These are phyloP conservation scores for Seriola aureovittata DNA, from an alignment of 2,113 vertebrate genomes.

Conservation along the genomic window DNA sequence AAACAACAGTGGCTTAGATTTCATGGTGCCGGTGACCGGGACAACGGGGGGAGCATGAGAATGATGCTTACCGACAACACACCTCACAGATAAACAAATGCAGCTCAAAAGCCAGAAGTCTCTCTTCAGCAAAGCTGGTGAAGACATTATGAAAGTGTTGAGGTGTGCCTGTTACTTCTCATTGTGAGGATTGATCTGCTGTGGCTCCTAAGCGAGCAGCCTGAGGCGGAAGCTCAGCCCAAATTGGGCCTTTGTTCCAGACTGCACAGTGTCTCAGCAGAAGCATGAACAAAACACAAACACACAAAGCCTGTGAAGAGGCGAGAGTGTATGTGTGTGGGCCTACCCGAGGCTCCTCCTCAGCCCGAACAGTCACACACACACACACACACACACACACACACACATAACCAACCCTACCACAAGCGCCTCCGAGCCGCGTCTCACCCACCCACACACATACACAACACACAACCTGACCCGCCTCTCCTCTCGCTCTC, in stretches of 20 bases:
- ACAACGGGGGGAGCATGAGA: conserved; percentile 11
- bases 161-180: conserved; percentile 46
- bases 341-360: conserved; percentile 68
- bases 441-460: conserved; percentile 73
- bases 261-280: conserved; percentile 58
- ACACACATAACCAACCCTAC: conserved; percentile 67
- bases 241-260: conserved; percentile 71
- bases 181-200: conserved; percentile 31
- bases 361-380: conserved; percentile 47
- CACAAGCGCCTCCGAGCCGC: conserved; percentile 75
- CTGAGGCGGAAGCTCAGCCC: conserved; percentile 54
- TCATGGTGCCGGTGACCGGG: not conserved
- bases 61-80: conserved; percentile 3
- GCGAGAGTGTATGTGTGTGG: conserved; percentile 69
- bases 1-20: conserved; percentile 22
- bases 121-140: conserved; percentile 10
- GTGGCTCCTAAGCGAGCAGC: conserved; percentile 66
- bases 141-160: conserved; percentile 23
- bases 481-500: conserved; percentile 61
- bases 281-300: conserved; percentile 74
- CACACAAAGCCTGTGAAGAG: conserved; percentile 70
- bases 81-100: conserved; percentile 27
- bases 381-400: conserved; percentile 42
- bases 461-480: conserved; percentile 74
- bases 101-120: conserved; percentile 1